Evolutionary conservation across 2,888 invertebrate species (phyloP), one percentile per base, ranked within the genome.

Genomic region (Pyrrhia umbra): DNA sequence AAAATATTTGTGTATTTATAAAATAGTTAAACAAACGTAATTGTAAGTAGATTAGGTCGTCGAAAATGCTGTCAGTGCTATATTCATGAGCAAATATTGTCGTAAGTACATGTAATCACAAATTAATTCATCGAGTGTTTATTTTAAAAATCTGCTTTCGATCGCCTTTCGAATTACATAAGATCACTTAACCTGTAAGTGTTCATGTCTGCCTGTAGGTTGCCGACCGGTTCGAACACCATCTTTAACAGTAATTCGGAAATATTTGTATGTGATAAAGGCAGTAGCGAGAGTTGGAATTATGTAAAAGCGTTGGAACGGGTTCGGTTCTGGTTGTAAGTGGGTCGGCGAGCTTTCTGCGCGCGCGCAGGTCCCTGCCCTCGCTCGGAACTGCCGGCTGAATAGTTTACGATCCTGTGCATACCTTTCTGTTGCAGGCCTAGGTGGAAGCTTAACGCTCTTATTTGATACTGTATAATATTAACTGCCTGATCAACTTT

Each of bases 311-410:
- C 72, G 64, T 79, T 54, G 72, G 76, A 85, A 85, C 84, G 57
- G 77, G 83, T 83, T 81, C 75, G 69, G 64, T 60, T 62, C 71
- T 63, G 81, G 74, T 79, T 76, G 80, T 80, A 91, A 87, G 86
- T 91, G 89, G 92, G 92, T 91, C 92, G 91, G 83, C 79, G 79
- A 83, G 89, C 88, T 92, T 92, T 92, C 90, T 75, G 72, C 89
- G 88, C 56, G 43, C 78, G 81, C 67, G 68, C 59, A 75, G 83
- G 86, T 85, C 85, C 76, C 80, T 87, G 87, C 85, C 85, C 85
- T 62, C 84, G 68, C 62, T 40, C 56, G 66, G 68, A 50, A 68
- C 72, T 74, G 61, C 59, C 51, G 67, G 46, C 68, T 67, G 56
- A 56, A 70, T 64, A 45, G 43, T 77, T 79, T 77, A 77, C 61